Conservation (phyloP, 2,113 vertebrate genomes). For the Plotosus lineatus region DNA sequence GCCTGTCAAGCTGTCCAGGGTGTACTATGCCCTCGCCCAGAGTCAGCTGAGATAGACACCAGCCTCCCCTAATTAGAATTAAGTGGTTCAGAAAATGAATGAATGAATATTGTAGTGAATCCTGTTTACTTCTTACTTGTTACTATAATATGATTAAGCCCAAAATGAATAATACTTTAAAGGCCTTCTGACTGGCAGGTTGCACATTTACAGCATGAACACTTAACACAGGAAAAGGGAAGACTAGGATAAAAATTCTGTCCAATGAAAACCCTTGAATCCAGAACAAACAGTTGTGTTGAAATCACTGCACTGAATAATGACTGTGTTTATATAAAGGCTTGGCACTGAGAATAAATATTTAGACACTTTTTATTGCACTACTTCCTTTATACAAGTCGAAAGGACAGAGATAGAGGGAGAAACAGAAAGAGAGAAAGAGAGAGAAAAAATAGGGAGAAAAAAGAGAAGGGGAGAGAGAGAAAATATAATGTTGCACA, state of each 20-base stretch:
- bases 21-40: too few species aligned
- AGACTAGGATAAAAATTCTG: background rate
- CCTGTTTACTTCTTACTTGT: background rate
- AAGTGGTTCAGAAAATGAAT: too few species aligned
- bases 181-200: background rate
- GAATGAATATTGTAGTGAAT: background rate
- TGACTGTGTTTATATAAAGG: background rate
- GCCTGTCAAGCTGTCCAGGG: too few species aligned
- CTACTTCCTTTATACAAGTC: conserved; percentile 12
- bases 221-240: background rate
- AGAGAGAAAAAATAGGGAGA: too few species aligned
- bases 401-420: background rate
- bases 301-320: conserved; percentile 24
- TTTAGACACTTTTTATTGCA: conserved; percentile 19
- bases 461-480: conserved; percentile 11
- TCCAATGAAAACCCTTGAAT: background rate
- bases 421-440: conserved; percentile 11
- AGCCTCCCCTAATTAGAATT: too few species aligned
- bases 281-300: background rate
- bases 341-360: conserved; percentile 35
- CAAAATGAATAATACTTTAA: background rate
- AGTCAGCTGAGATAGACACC: too few species aligned
- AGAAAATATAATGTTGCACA: conserved; percentile 3
- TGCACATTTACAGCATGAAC: background rate
- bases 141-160: background rate